Conservation (phyloP, 2,797 vertebrate genomes). For the Morus bassanus region DNA sequence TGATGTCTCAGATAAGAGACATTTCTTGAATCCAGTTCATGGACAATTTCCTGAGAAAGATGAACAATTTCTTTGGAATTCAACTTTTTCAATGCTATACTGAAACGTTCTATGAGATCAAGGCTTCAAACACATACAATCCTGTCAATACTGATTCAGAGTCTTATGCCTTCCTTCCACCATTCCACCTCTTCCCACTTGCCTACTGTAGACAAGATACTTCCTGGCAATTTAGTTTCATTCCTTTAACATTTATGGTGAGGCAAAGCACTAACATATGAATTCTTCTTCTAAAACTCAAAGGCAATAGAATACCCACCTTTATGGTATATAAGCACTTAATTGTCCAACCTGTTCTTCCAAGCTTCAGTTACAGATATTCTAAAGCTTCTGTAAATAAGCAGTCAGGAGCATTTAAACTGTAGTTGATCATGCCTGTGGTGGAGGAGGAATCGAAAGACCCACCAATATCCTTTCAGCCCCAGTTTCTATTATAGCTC, state of each 20-base stretch:
- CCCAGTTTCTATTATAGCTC: not conserved
- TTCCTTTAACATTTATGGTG: not conserved
- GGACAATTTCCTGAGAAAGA: not conserved
- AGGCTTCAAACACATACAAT: not conserved
- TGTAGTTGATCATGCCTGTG: not conserved
- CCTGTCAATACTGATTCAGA: not conserved
- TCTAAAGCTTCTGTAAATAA: not conserved
- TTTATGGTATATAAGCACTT: not conserved
- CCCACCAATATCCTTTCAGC: not conserved
- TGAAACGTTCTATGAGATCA: not conserved
- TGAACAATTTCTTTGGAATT: not conserved
- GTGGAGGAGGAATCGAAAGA: not conserved
- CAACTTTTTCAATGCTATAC: not conserved
- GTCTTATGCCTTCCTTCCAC: not conserved
- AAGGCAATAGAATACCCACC: not conserved
- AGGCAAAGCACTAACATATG: not conserved
- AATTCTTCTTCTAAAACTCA: not conserved
- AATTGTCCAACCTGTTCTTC: not conserved
- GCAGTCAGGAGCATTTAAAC: not conserved
- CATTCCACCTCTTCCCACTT: not conserved
- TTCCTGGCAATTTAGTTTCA: not conserved
- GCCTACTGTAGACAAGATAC: not conserved
- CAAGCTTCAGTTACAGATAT: not conserved
- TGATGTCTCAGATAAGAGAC: not conserved
- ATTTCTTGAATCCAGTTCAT: not conserved